Base-by-base conservation (phyloP, 2,113 vertebrate species). In the Gorsachius goisagi region DNA sequence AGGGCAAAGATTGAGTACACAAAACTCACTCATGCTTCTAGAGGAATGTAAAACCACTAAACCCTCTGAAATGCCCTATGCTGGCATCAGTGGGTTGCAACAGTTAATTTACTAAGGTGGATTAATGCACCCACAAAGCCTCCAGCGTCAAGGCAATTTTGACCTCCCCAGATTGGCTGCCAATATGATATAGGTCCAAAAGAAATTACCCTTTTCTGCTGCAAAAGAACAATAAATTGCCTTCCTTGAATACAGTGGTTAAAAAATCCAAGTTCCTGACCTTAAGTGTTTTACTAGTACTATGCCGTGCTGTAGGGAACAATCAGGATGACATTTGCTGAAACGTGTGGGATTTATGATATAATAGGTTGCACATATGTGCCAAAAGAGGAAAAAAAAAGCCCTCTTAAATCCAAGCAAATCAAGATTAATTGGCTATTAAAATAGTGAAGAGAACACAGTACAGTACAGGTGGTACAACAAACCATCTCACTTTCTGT, bases 381-480 rank as follows among this genome's bases (percentile, higher is more conserved):
- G 98, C 98, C 98, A 98, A 97, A 96, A 98, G 62, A 97, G 91
- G 75, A 96, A 95, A 97, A 64, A n/a, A 95, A 97, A 64, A 32
- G 13, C 0, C 77, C 97, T 97, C 96, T 97, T 97, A 98, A 98
- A 97, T 90, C 95, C 97, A 91, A 98, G 96, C 96, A 97, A 98
- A 98, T 98, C 97, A 98, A 98, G 98, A 98, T 98, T 98, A 98
- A 98, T 98, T 94, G 97, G 97, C 96, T 97, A 98, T 98, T 98
- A 98, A 98, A 97, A 94, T 72, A 94, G 97, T 95, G 73, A 66
- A 86, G 95, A 96, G 93, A 91, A 85, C 88, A 87, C 63, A 95
- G 91, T 58, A 77, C 66, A 67, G 91, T 84, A 94, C 98, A 98
- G 97, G 97, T 98, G 97, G 97, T 72, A 87, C 92, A 91, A 94